Evolutionary conservation across 2,888 invertebrate species (phyloP).

Genomic region (Anarsia innoxiella): DNA sequence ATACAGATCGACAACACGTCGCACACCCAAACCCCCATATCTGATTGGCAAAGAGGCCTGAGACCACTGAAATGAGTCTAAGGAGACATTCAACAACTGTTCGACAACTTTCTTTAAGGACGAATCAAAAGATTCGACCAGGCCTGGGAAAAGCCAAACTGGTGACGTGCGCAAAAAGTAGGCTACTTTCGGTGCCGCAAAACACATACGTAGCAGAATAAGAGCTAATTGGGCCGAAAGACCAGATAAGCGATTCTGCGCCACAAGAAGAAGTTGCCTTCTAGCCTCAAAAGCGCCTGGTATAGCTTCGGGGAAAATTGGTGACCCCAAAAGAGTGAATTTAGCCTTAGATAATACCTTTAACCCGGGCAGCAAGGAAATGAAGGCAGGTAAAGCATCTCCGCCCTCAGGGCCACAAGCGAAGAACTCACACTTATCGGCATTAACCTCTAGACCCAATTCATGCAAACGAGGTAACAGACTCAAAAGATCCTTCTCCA

Average conservation of each 20-base stretch:
- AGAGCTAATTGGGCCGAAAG: not conserved
- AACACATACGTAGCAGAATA: constrained; percentile 1
- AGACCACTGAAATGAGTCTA: not conserved
- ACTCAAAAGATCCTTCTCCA: not conserved
- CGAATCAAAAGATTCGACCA: not conserved
- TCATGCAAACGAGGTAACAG: not conserved
- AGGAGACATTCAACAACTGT: not conserved
- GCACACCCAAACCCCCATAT: constrained; percentile 4
- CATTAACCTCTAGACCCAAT: constrained; percentile 1
- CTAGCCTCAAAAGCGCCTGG: not conserved
- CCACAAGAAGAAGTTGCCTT: not conserved
- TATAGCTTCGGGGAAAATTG: not conserved
- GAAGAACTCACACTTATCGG: constrained; percentile 2
- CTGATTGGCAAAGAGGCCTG: constrained; percentile 2
- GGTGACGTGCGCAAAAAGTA: constrained; percentile 3
- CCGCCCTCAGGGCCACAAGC: not conserved
- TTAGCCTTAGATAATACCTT: not conserved
- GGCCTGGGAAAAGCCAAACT: not conserved
- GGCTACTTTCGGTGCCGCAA: not conserved
- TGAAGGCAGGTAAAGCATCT: not conserved
- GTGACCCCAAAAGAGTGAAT: constrained; percentile 1
- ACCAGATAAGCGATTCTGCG: not conserved
- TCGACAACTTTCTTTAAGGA: not conserved
- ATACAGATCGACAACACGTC: not conserved
- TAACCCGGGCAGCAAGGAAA: not conserved